Conservation (phyloP, 2,888 invertebrate species). For the Myathropa florea region DNA sequence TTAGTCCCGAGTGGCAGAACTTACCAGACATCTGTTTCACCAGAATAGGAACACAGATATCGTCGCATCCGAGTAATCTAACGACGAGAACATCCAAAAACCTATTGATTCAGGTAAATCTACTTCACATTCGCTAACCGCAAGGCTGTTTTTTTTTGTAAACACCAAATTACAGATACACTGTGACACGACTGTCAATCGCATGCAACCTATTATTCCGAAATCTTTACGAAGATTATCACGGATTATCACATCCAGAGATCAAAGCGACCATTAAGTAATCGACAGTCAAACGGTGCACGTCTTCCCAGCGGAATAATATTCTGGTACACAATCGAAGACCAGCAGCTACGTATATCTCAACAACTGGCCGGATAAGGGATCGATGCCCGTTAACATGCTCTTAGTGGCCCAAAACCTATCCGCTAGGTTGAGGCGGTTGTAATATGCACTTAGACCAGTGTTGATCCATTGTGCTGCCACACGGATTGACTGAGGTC, state of each 20-base stretch:
- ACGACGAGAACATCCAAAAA: too few relatives aligned
- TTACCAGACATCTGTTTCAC: neutral
- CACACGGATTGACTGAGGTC: too few relatives aligned
- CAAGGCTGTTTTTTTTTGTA: slow-evolving; percentile 8
- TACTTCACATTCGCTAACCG: neutral
- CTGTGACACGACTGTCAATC: neutral
- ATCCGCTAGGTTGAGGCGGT: too few relatives aligned
- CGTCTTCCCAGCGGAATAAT: neutral
- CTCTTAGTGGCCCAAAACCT: too few relatives aligned
- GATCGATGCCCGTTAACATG: too few relatives aligned
- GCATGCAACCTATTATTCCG: neutral
- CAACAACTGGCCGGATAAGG: too few relatives aligned
- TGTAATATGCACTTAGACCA: too few relatives aligned
- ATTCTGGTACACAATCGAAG: neutral
- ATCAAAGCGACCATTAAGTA: neutral
- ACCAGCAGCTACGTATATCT: too few relatives aligned
- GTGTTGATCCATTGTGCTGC: too few relatives aligned
- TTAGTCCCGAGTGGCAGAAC: neutral
- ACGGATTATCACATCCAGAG: neutral
- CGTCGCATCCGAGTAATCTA: neutral
- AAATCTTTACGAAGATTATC: too few relatives aligned
- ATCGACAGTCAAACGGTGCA: neutral
- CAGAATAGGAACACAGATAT: too few relatives aligned
- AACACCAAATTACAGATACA: neutral
- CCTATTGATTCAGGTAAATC: neutral